Percentiles rank a stretch among this genome's conserved stretches.
These are phyloP conservation scores for Rhynchonycteris naso DNA, from an alignment of 2,797 vertebrate species.

Conservation along the genomic window DNA sequence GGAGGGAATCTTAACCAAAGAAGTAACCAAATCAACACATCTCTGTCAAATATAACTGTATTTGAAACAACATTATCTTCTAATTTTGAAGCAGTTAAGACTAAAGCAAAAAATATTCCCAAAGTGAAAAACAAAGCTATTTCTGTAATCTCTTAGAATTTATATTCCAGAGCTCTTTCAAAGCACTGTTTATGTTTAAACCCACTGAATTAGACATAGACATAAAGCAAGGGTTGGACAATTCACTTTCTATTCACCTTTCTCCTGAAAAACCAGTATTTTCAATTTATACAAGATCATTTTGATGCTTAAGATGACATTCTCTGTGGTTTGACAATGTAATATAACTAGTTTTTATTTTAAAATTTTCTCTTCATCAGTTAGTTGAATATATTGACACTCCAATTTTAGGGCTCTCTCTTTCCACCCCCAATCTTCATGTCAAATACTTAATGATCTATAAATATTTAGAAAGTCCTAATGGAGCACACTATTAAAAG, in stretches of 20 bases:
- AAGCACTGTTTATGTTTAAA: neutral
- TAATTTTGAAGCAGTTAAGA: slow-evolving; percentile 42
- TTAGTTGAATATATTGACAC: slow-evolving; percentile 75
- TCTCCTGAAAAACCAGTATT: neutral
- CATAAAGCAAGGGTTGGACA: neutral
- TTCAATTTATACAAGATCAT: slow-evolving; percentile 63
- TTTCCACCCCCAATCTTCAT: slow-evolving; percentile 55
- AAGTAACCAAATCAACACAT: slow-evolving; percentile 51
- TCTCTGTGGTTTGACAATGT: slow-evolving; percentile 57
- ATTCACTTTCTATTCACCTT: neutral
- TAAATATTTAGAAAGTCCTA: slow-evolving; percentile 80
- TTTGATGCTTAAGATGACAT: slow-evolving; percentile 46
- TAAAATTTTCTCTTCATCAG: slow-evolving; percentile 46
- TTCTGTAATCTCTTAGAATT: neutral
- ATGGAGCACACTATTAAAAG: slow-evolving; percentile 70
- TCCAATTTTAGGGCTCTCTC: slow-evolving; percentile 67
- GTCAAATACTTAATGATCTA: slow-evolving; percentile 76
- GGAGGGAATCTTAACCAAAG: slow-evolving; percentile 50
- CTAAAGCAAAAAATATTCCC: neutral
- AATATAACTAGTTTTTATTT: slow-evolving; percentile 61
- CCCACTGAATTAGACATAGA: neutral
- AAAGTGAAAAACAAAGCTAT: neutral
- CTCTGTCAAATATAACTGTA: slow-evolving; percentile 39
- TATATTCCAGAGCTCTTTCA: neutral
- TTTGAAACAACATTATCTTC: slow-evolving; percentile 55